These are phyloP conservation scores for Argopecten irradians DNA, from an alignment of 1,140 invertebrate genomes.

Conservation along the genomic window DNA sequence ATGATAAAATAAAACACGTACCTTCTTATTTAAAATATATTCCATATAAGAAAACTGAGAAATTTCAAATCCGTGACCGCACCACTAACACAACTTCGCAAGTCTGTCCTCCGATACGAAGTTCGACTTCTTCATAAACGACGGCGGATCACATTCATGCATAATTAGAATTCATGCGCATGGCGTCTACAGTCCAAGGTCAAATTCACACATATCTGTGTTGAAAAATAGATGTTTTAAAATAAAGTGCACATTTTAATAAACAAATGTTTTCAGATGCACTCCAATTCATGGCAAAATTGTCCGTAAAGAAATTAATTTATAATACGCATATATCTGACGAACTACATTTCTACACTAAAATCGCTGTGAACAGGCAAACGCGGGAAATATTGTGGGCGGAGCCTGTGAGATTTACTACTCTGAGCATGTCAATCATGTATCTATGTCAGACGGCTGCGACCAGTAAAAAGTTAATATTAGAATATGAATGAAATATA, in stretches of 20 bases:
- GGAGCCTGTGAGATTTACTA: not conserved
- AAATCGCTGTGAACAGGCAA: not conserved
- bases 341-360: not conserved
- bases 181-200: conserved; percentile 36
- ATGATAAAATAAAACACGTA: not conserved
- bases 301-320: not conserved
- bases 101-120: conserved; percentile 33
- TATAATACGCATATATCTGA: not conserved
- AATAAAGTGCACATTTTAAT: not conserved
- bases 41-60: conserved; percentile 26
- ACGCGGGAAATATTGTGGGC: not conserved
- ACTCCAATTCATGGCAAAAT: not conserved
- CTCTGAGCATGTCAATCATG: not conserved
- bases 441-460: not conserved
- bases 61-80: not conserved
- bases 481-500: conserved; percentile 19
- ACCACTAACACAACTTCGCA: conserved; percentile 28
- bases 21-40: conserved; percentile 29
- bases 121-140: conserved; percentile 31
- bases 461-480: conserved; percentile 1
- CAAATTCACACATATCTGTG: conserved; percentile 34
- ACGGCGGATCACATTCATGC: conserved; percentile 34
- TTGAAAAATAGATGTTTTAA: not conserved
- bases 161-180: conserved; percentile 42
- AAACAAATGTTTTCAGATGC: not conserved